Conservation (phyloP, 2,888 invertebrate genomes). For the Nymphalis urticae region DNA sequence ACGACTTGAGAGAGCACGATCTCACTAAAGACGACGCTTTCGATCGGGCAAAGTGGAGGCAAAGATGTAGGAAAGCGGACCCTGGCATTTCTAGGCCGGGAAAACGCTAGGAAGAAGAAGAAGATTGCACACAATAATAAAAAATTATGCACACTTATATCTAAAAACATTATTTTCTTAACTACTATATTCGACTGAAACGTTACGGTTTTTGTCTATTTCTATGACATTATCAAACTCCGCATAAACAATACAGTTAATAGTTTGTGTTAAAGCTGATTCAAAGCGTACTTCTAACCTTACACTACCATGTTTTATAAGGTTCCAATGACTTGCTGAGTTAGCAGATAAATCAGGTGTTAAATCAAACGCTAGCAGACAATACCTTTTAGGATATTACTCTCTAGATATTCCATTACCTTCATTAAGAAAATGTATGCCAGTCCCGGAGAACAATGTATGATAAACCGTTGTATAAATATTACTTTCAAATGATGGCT, state of each 20-base stretch:
- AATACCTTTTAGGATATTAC: constrained; percentile 29
- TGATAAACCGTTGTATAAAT: constrained; percentile 30
- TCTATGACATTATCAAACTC: constrained; percentile 42
- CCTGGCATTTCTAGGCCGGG: too few species aligned
- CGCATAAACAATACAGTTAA: constrained; percentile 42
- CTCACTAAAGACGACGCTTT: too few species aligned
- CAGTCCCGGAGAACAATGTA: constrained; percentile 41
- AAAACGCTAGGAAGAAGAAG: too few species aligned
- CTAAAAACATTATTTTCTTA: constrained; percentile 14
- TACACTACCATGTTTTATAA: constrained; percentile 40
- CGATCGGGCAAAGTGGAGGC: too few species aligned
- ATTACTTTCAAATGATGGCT: constrained; percentile 29
- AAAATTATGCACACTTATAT: background rate
- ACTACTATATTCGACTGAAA: constrained; percentile 28
- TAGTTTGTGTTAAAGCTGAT: constrained; percentile 36
- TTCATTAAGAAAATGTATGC: constrained; percentile 41
- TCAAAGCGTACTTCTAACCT: constrained; percentile 42
- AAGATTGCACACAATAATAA: too few species aligned
- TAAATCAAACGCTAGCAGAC: constrained; percentile 7
- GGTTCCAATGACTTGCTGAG: constrained; percentile 39
- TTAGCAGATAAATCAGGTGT: constrained; percentile 40
- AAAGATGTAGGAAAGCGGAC: too few species aligned
- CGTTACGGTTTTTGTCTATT: constrained; percentile 33
- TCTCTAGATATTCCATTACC: constrained; percentile 42
- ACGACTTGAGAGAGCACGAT: too few species aligned